Evolutionary conservation across 2,888 invertebrate genomes (phyloP), one percentile per base, ranked within the genome.

Genomic region (Zygaena filipendulae): DNA sequence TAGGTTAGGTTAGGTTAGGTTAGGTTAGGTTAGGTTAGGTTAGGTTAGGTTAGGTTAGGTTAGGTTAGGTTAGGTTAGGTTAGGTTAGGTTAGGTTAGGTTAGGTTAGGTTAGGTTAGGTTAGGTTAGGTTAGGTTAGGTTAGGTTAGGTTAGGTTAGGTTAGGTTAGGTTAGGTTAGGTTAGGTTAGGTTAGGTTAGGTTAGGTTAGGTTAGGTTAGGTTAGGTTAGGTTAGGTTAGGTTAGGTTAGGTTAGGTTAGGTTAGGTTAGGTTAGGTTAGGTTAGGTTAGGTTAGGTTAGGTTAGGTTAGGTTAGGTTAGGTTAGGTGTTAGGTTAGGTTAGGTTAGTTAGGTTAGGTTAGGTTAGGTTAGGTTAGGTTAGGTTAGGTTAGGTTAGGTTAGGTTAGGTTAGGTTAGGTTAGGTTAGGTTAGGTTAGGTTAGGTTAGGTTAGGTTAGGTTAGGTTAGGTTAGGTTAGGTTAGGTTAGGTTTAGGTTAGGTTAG

Each of bases 341-440:
- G 38, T 38, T 38, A 38, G 38, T 38, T 34, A 34, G 33, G 33
- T 34, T 34, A 30, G 32, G 32, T 32, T 32, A 30, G 30, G 30
- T 30, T 30, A 35, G 38, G 35, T 35, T 32, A 32, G 34, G 37
- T 38, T 33, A 33, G 33, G 38, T 35, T 35, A 35, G 35, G 35
- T 35, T 35, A 35, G 33, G 33, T 35, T 35, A 38, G 20, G 23
- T 27, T 30, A 29, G 33, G 31, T 34, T 37, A 33, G 35, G 29
- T 29, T 28, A 33, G 28, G 28, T 28, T 35, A 31, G 32, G 25
- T 23, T 32, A 31, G 31, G 25, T 30, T 21, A 21, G 20, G 23
- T 31, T 31, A 26, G 22, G 24, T 31, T 31, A 26, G 26, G 25
- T 24, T 30, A 22, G 25, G 25, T 25, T 25, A 30, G 30, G 25